Conservation (phyloP, 1,140 invertebrate species). For the Dinothrombium tinctorium region DNA sequence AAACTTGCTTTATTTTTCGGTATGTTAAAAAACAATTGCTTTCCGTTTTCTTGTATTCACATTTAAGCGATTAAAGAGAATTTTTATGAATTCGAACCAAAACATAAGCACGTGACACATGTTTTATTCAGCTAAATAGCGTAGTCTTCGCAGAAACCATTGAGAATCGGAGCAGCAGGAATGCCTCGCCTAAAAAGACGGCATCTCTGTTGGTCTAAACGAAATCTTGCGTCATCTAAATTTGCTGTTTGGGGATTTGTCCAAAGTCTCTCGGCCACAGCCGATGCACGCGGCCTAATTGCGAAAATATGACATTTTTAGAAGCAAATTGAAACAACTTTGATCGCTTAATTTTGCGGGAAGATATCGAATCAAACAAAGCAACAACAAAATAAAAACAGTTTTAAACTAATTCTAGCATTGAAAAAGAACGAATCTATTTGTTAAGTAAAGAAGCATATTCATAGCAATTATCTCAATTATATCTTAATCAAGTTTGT, state of each 20-base stretch:
- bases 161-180: too few relatives aligned
- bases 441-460: too few relatives aligned
- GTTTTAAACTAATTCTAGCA: background rate
- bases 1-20: too few relatives aligned
- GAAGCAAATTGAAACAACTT: background rate
- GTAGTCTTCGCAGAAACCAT: too few relatives aligned
- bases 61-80: too few relatives aligned
- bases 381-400: background rate
- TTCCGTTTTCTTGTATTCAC: too few relatives aligned
- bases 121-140: too few relatives aligned
- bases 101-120: too few relatives aligned
- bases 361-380: background rate
- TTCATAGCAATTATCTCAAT: background rate
- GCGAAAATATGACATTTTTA: background rate
- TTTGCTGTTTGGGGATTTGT: background rate
- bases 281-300: slow-evolving; percentile 38
- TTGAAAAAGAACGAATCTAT: background rate
- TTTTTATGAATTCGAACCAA: too few relatives aligned
- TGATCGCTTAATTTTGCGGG: background rate
- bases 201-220: slow-evolving; percentile 4
- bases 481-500: background rate
- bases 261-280: slow-evolving; percentile 67
- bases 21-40: too few relatives aligned
- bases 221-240: background rate
- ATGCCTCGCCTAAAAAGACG: slow-evolving; percentile 17